Evolutionary conservation across 2,113 vertebrate species (phyloP), one percentile per base, ranked within the genome.

Genomic region (Stigmatopora argus): DNA sequence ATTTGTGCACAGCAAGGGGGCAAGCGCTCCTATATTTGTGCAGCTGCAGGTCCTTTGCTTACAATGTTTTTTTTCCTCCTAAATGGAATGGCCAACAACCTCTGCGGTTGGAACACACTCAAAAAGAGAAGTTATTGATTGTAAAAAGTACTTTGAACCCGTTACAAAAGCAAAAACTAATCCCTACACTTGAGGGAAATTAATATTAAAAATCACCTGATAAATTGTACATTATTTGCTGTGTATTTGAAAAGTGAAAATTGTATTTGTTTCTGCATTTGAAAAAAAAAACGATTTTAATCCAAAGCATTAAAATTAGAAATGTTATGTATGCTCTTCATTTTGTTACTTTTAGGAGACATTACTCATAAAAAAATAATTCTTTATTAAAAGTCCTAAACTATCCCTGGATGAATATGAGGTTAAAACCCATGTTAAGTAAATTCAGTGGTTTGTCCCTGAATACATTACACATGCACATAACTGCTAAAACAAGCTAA

Each of bases 1-100:
- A 55, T 59, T 63, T 68, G 57, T 44, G 64, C 47, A 69, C 49
- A 59, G 34, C 21, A 0, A 0, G 41, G 13, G 21, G 47, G 23
- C 60, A 45, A 23, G 76, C 52, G 71, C 79, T 78, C 65, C 48
- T 71, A 57, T 85, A 77, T 84, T 88, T 85, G 78, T 75, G 70
- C 88, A 90, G 85, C 77, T 89, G 80, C 66, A 67, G 13, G 59
- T 47, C 7, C 35, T 66, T 66, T 65, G 69, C 66, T 23, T 53
- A 19, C 18, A 51, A 51, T n/a, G 7, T 17, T 38, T 35, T 59
- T 38, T 34, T 58, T 34, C 17, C 19, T 61, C 18, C 26, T 23
- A 13, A 23, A 11, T 1, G 26, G 53, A 26, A 26, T 15, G 23
- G 53, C 26, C 14, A 23, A 31, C 21, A 17, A 56, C 53, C 53